Evolutionary conservation across 2,888 invertebrate genomes (phyloP).

Genomic region (Spialia ferax): DNA sequence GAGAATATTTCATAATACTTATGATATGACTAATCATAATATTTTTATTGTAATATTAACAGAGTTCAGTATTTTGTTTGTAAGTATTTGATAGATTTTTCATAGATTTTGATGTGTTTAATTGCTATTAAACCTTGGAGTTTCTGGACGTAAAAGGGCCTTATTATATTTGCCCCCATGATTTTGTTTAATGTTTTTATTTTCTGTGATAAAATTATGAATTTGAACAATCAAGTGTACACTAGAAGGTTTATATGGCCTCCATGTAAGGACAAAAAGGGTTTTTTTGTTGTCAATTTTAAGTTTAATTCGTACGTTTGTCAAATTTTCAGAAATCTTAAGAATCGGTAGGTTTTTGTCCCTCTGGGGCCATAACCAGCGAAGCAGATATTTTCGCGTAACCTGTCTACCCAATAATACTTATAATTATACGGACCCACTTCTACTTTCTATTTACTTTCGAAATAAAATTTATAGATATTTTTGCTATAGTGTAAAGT

Average conservation of each 20-base stretch:
- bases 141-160: slow-evolving; percentile 60
- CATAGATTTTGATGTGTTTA: slow-evolving; percentile 15
- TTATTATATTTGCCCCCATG: slow-evolving; percentile 77
- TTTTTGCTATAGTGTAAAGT: slow-evolving; percentile 22
- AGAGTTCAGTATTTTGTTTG: slow-evolving; percentile 28
- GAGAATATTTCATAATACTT: slow-evolving; percentile 9
- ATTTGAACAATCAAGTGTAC: slow-evolving; percentile 12
- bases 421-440: no score
- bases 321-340: not conserved
- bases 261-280: not conserved
- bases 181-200: slow-evolving; percentile 76
- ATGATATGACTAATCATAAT: slow-evolving; percentile 19
- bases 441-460: not conserved
- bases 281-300: not conserved
- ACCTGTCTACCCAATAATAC: not conserved
- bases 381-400: slow-evolving; percentile 23
- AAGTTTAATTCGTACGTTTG: not conserved
- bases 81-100: slow-evolving; percentile 19
- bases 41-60: slow-evolving; percentile 24
- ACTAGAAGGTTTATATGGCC: not conserved
- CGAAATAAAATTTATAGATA: slow-evolving; percentile 18
- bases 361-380: not conserved
- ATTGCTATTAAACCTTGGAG: not conserved
- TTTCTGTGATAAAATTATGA: slow-evolving; percentile 79
- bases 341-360: not conserved